Base-by-base conservation (phyloP, 2,113 vertebrate species). In the Heteronetta atricapilla region DNA sequence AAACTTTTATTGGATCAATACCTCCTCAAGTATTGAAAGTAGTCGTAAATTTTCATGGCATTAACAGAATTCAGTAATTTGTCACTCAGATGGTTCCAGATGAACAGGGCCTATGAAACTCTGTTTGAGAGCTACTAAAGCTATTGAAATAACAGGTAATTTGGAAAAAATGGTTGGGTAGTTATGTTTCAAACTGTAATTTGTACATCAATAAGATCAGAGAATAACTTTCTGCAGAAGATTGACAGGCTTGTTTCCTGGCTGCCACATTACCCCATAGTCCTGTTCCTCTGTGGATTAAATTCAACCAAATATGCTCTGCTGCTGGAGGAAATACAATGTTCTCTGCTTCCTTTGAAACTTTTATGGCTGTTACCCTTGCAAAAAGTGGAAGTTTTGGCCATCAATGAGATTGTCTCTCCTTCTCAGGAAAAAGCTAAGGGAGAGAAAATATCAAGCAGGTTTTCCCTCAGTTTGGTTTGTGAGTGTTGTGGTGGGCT, bases 1-100 rank as follows among this genome's bases (percentile, higher is more conserved):
- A 96, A 97, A 92, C 28, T 96, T 93, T 90, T 79, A 96, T 90
- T 92, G 86, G 77, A 93, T 96, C 77, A 0, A 93, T 96, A 84
- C 42, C 90, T 90, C 53, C 33, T 93, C 56, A 90, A 84, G 80
- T 92, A 90, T 95, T 96, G 80, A 96, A 93, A 95, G 88, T 33
- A 88, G 56, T 50, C 58, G 90, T 95, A 94, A 90, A 95, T 94
- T 95, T 95, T 93, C 76, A 92, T 52, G 77, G 62, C 44, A 73
- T 94, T 94, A 96, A 76, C 83, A 84, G 70, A 90, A 92, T 87
- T 88, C 44, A 86, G 77, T 78, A 66, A 93, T 96, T 84, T 93
- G 48, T 94, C 95, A 95, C 86, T 84, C 73, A 93, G 34, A 81
- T 72, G 26, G 60, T 20, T 81, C 69, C 52, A 64, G 26, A 86